Evolutionary conservation across 1,140 invertebrate species (phyloP).

Genomic region (Linepithema humile): DNA sequence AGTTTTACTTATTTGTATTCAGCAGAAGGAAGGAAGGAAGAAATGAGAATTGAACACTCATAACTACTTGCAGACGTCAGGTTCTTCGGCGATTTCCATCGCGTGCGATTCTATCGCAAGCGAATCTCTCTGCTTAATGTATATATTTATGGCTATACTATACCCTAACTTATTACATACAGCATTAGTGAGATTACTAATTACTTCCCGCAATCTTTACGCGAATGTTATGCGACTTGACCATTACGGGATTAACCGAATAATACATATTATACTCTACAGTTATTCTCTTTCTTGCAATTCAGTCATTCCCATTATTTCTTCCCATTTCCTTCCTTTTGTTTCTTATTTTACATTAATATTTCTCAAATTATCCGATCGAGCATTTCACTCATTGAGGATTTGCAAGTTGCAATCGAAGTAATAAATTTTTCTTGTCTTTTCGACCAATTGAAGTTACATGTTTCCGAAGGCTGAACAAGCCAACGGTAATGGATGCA

Average conservation of each 20-base stretch:
- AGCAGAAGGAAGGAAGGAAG: not conserved
- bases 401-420: not conserved
- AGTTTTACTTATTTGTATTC: not conserved
- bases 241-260: constrained; percentile 21
- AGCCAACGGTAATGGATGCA: constrained; percentile 22
- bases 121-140: constrained; percentile 34
- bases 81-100: constrained; percentile 32
- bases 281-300: constrained; percentile 15
- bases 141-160: constrained; percentile 33
- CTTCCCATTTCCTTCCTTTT: not conserved
- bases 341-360: not conserved
- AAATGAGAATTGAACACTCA: not conserved
- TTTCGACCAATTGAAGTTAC: not conserved
- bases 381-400: not conserved
- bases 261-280: constrained; percentile 24
- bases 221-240: constrained; percentile 3
- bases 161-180: constrained; percentile 39
- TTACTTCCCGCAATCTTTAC: constrained; percentile 40
- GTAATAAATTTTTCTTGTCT: not conserved
- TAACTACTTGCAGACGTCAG: not conserved
- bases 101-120: constrained; percentile 33
- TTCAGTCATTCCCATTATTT: not conserved
- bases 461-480: constrained; percentile 8
- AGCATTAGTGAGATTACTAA: constrained; percentile 27
- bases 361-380: not conserved